phyloP scores from a whole-genome alignment of 2,888 invertebrate species.

The Hemistola chrysoprasaria region DNA sequence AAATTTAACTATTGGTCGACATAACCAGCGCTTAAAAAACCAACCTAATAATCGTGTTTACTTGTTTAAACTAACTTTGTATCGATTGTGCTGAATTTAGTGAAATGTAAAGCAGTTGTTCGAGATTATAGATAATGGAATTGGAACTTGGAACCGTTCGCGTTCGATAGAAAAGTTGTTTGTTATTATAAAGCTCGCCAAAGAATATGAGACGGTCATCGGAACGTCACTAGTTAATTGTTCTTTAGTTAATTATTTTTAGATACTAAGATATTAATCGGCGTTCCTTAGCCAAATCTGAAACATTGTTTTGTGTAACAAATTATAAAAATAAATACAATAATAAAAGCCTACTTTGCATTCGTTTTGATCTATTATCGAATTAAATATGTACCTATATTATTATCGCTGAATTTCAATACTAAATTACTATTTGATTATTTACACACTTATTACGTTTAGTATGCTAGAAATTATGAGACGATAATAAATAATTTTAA shows the following conservation, averaged over 20 bases:
- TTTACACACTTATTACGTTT: conserved; percentile 84
- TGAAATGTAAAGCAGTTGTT: too few species aligned
- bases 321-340: conserved; percentile 71
- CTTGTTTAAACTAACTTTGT: too few species aligned
- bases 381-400: conserved; percentile 76
- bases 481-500: conserved; percentile 84
- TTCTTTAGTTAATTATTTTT: conserved; percentile 51
- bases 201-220: conserved; percentile 69
- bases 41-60: too few species aligned
- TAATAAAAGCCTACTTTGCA: conserved; percentile 78
- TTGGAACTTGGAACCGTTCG: conserved; percentile 6
- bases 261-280: conserved; percentile 33
- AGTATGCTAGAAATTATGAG: conserved; percentile 83
- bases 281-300: conserved; percentile 38
- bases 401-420: conserved; percentile 79
- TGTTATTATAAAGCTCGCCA: conserved; percentile 77
- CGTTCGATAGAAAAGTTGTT: conserved; percentile 45
- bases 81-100: too few species aligned
- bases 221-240: conserved; percentile 64
- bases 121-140: too few species aligned
- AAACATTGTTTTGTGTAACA: conserved; percentile 56
- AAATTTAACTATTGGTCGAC: too few species aligned
- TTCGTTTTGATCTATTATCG: conserved; percentile 70
- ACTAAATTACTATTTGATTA: conserved; percentile 82
- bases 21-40: too few species aligned